Conservation (phyloP, 37 sponge, comb jelly and placozoan species). For the Chondrilla cf. caribensis region DNA sequence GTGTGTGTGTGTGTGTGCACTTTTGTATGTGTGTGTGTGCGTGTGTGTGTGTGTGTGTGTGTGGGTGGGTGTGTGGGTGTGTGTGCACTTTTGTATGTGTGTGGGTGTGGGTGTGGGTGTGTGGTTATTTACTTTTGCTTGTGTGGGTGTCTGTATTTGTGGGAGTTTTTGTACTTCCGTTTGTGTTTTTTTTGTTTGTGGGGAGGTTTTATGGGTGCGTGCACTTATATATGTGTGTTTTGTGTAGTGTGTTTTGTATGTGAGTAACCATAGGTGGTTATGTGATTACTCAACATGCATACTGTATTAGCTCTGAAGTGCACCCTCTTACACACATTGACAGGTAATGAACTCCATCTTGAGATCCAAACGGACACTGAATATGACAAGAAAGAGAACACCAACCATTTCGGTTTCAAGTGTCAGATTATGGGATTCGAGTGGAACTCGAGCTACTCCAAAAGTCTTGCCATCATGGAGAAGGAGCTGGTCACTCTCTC, state of each 20-base stretch:
- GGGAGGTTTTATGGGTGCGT: too few relatives aligned
- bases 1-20: constrained; percentile 5
- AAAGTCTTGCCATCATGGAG: constrained; percentile 70
- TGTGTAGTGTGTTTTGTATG: neutral
- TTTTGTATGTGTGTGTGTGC: neutral
- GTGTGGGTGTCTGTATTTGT: constrained; percentile 1
- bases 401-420: constrained; percentile 84
- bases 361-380: constrained; percentile 81
- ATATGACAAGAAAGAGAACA: constrained; percentile 82
- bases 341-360: constrained; percentile 83
- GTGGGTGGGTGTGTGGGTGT: constrained; percentile 5
- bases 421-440: constrained; percentile 88
- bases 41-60: neutral
- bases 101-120: constrained; percentile 2
- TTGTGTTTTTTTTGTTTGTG: too few relatives aligned
- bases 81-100: neutral
- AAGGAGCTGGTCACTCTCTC: constrained; percentile 78
- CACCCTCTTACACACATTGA: too few relatives aligned
- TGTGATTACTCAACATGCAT: too few relatives aligned
- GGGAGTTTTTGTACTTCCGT: neutral
- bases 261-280: neutral
- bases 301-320: too few relatives aligned
- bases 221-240: too few relatives aligned
- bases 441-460: constrained; percentile 44
- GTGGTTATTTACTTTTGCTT: neutral